Conservation (phyloP, 2,888 invertebrate genomes). For the Adelognathus sp. region DNA sequence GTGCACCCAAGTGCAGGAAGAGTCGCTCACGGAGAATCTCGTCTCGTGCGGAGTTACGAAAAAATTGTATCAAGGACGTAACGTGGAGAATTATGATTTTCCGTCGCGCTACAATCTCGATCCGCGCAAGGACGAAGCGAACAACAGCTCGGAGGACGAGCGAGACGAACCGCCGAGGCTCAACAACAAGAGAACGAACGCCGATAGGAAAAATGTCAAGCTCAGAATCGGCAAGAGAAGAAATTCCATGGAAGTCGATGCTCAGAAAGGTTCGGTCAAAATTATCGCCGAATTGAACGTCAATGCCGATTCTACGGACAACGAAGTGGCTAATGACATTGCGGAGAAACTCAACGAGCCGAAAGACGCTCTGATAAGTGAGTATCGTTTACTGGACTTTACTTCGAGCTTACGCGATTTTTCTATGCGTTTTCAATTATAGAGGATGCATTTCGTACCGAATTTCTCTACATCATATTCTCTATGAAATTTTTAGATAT, state of each 20-base stretch:
- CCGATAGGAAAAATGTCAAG: constrained; percentile 84
- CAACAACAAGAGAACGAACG: constrained; percentile 84
- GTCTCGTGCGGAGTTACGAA: constrained; percentile 89
- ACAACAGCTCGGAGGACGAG: constrained; percentile 84
- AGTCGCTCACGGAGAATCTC: constrained; percentile 90
- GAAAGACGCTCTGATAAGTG: constrained; percentile 88
- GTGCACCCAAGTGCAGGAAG: constrained; percentile 88
- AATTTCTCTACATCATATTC: too few relatives aligned
- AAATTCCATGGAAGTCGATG: constrained; percentile 80
- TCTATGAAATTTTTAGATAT: too few relatives aligned
- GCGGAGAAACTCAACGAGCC: constrained; percentile 88
- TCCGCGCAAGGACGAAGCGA: constrained; percentile 60
- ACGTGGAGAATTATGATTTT: constrained; percentile 90
- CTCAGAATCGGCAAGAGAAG: constrained; percentile 83
- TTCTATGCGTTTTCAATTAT: too few relatives aligned
- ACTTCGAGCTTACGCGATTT: too few relatives aligned
- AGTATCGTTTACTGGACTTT: constrained; percentile 70
- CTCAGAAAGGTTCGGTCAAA: constrained; percentile 83
- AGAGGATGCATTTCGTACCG: too few relatives aligned
- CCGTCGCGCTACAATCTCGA: constrained; percentile 72
- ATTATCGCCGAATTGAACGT: constrained; percentile 84
- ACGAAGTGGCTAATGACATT: constrained; percentile 87
- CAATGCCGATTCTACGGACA: constrained; percentile 82
- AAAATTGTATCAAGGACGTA: constrained; percentile 85
- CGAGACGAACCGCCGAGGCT: constrained; percentile 74